phyloP scores from a whole-genome alignment of 2,888 invertebrate species.

The Standfussiana lucernea region DNA sequence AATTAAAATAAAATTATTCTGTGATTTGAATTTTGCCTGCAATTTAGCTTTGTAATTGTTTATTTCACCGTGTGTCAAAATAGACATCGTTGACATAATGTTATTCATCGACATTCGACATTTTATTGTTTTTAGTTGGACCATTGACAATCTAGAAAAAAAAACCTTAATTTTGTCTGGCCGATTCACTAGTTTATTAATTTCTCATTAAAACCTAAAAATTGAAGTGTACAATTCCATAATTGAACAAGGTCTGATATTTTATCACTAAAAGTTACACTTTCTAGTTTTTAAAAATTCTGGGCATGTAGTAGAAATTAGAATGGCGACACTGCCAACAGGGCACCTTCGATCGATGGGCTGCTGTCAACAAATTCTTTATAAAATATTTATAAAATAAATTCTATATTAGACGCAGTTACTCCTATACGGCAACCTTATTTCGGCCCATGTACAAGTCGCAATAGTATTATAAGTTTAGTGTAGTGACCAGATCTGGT shows the following conservation, averaged over 20 bases:
- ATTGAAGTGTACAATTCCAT: not conserved
- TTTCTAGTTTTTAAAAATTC: not conserved
- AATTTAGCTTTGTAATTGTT: conserved; percentile 45
- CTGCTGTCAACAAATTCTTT: conserved; percentile 86
- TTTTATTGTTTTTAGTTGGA: not conserved
- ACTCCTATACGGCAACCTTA: conserved; percentile 39
- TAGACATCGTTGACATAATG: not conserved
- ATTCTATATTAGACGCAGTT: conserved; percentile 66
- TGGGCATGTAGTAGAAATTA: conserved; percentile 31
- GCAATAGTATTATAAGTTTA: conserved; percentile 47
- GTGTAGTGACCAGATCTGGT: conserved; percentile 58
- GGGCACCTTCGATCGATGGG: conserved; percentile 91
- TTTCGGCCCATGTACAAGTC: conserved; percentile 37
- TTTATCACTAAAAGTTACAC: not conserved
- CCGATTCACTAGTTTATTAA: no score
- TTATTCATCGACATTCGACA: not conserved
- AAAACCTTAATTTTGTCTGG: not conserved
- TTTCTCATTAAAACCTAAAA: not conserved
- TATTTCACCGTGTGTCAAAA: conserved; percentile 31
- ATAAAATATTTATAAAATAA: conserved; percentile 80
- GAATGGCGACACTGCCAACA: conserved; percentile 89
- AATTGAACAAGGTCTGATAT: not conserved
- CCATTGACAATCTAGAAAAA: conserved; percentile 18
- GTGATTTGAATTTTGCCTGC: conserved; percentile 50
- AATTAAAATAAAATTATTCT: not conserved